Evolutionary conservation across 2,888 invertebrate species (phyloP), one percentile per base, ranked within the genome.

Genomic region (Pterobdella sp.): DNA sequence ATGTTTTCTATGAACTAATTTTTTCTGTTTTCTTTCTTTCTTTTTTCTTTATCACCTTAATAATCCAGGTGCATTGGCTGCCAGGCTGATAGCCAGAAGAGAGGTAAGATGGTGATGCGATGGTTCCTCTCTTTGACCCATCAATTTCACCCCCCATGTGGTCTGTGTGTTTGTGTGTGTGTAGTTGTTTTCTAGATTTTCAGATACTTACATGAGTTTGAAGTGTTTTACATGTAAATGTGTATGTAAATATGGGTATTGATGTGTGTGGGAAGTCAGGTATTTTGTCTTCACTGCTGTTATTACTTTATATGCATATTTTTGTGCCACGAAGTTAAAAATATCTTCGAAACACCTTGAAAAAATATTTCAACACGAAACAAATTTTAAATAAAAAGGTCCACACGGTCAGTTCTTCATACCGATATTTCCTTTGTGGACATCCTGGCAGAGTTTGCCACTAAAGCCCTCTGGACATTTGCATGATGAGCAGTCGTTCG

Each of bases 391-490:
- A n/a, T n/a, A n/a, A n/a, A n/a, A n/a, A n/a, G n/a, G n/a, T n/a
- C n/a, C 56, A 7, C 31, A 29, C 34, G 14, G 18, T 18, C 42
- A 42, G 10, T 14, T 7, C 60, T 60, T n/a, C 72, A 34, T 60
- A 78, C 78, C 76, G 52, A 74, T 76, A n/a, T 71, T 65, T 26
- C 75, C 68, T 1, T 78, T 77, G 18, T 79, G 80, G 26, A 79
- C 78, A 0, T 65, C 74, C 56, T 81, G 78, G 75, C 82, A 82
- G 68, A 74, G 77, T 32, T 75, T 74, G 7, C 82, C 82, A 1
- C 76, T 76, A 42, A 82, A 77, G 1, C 82, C 82, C 22, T 81
- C 81, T 0, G 82, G 80, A 75, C 82, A 82, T 18, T 81, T 75
- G 75, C 82, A 82, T 34, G 76, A 68, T 65, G 77, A 76, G 75